Evolutionary conservation across 2,797 vertebrate species (phyloP).

Genomic region (Hapalemur alaotrensis): DNA sequence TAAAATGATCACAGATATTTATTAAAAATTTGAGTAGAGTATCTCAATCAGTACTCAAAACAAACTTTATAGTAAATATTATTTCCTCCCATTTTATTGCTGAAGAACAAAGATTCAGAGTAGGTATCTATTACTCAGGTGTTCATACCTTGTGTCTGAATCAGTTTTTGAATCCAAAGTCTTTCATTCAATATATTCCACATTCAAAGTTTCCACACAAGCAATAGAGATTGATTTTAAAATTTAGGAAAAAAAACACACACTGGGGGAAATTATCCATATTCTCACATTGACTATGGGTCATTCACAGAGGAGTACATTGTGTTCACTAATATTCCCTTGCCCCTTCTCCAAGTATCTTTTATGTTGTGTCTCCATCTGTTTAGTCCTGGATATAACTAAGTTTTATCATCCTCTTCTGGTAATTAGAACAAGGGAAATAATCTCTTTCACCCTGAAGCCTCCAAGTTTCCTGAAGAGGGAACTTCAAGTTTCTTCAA

Average conservation of each 20-base stretch:
- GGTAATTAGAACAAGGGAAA: neutral
- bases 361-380: neutral
- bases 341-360: neutral
- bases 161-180: neutral
- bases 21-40: neutral
- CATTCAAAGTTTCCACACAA: neutral
- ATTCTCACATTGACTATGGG: neutral
- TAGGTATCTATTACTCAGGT: neutral
- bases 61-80: neutral
- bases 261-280: neutral
- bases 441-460: neutral
- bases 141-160: neutral
- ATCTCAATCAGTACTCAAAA: neutral
- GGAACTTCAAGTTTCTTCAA: neutral
- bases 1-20: neutral
- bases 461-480: neutral
- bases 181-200: neutral
- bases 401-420: neutral
- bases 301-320: neutral
- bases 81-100: neutral
- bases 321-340: neutral
- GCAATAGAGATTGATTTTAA: neutral
- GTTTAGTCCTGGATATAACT: neutral
- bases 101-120: neutral
- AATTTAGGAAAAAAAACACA: neutral